A percentile compares a stretch with the other conserved stretches of the same genome.
These are phyloP conservation scores for mouse (Mus musculus) DNA, from an alignment of 2,113 vertebrate genomes.

Conservation along the genomic window DNA sequence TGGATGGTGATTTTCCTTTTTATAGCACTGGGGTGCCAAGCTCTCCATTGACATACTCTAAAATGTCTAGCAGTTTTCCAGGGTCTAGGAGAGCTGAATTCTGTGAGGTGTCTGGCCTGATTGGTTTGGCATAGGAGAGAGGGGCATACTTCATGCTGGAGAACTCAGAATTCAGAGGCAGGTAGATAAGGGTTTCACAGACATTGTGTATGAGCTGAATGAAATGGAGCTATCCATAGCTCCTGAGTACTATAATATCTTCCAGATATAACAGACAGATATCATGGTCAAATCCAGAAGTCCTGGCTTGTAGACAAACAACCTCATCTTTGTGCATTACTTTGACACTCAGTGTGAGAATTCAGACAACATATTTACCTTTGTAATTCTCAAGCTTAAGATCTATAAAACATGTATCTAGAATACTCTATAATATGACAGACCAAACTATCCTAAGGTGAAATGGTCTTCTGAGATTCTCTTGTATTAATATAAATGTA, in stretches of 20 bases:
- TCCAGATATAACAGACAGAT: background rate
- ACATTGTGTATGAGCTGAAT: background rate
- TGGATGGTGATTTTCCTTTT: background rate
- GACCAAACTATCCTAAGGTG: background rate
- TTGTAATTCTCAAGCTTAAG: background rate
- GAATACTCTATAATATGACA: background rate
- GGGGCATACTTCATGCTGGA: background rate
- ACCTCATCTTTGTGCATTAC: background rate
- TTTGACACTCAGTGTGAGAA: no score
- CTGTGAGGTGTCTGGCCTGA: background rate
- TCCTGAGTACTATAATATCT: background rate
- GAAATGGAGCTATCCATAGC: background rate
- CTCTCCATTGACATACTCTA: background rate
- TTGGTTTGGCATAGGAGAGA: background rate
- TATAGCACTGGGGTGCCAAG: constrained; percentile 44
- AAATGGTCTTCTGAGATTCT: constrained; percentile 19
- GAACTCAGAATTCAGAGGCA: background rate
- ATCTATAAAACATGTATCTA: background rate
- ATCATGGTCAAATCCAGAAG: background rate
- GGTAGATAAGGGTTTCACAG: background rate
- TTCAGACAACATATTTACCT: background rate
- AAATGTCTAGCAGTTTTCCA: background rate
- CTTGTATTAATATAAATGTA: background rate
- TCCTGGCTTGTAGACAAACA: background rate
- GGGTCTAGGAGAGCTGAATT: background rate